Conservation (phyloP, 2,888 invertebrate genomes). For the Megastigmus dorsalis region DNA sequence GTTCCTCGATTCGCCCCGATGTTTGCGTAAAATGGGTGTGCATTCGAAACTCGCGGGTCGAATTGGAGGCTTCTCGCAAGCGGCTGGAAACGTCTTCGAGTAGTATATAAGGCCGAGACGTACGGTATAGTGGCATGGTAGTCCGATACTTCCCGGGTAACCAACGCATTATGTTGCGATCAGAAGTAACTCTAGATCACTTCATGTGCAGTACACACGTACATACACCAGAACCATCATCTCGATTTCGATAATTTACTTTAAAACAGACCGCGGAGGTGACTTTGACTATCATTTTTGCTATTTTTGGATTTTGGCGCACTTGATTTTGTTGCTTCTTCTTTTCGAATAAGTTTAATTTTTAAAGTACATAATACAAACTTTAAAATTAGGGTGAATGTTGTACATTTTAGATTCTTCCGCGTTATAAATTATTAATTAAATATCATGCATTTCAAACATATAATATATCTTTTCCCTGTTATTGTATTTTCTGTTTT, state of each 20-base stretch:
- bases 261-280: constrained; percentile 66
- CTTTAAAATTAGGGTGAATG: too few relatives aligned
- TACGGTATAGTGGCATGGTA: constrained; percentile 51
- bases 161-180: constrained; percentile 60
- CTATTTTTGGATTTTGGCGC: too few relatives aligned
- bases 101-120: constrained; percentile 62
- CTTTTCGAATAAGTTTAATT: too few relatives aligned
- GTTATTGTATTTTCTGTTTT: too few relatives aligned
- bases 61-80: constrained; percentile 39
- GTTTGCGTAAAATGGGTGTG: too few relatives aligned
- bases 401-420: too few relatives aligned
- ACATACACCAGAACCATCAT: constrained; percentile 54
- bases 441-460: too few relatives aligned
- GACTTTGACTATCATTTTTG: constrained; percentile 66
- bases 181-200: constrained; percentile 42
- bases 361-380: too few relatives aligned
- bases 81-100: constrained; percentile 1
- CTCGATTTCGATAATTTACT: constrained; percentile 57
- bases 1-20: too few relatives aligned
- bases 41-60: constrained; percentile 48
- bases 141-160: constrained; percentile 68
- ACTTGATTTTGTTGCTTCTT: too few relatives aligned
- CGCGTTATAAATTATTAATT: too few relatives aligned
- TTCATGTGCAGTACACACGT: constrained; percentile 51
- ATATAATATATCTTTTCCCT: too few relatives aligned